Percentiles rank a stretch among this genome's conserved stretches.
These are phyloP conservation scores for Rhodophaea formosa DNA, from an alignment of 2,888 invertebrate genomes.

Conservation along the genomic window DNA sequence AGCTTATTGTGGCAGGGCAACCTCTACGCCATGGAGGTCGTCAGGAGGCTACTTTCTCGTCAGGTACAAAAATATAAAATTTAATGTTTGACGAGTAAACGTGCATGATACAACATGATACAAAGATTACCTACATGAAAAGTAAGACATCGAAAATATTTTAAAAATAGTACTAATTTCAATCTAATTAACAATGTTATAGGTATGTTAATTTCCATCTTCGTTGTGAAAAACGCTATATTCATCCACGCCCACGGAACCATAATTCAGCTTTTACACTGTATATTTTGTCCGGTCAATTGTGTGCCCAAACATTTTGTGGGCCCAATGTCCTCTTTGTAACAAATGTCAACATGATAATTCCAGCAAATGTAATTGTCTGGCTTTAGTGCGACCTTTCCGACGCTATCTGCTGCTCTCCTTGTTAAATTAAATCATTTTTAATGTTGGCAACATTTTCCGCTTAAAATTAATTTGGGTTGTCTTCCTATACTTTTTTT, in stretches of 20 bases:
- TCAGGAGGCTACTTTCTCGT: too few relatives aligned
- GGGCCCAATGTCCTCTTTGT: conserved; percentile 22
- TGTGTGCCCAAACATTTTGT: conserved; percentile 19
- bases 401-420: conserved; percentile 17
- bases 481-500: conserved; percentile 10
- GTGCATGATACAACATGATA: too few relatives aligned
- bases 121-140: too few relatives aligned
- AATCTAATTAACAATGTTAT: background rate
- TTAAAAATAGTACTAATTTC: background rate
- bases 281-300: conserved; percentile 13
- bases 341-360: conserved; percentile 25
- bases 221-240: background rate
- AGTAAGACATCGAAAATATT: too few relatives aligned
- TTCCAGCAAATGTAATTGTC: conserved; percentile 18
- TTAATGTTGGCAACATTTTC: conserved; percentile 16
- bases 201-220: background rate
- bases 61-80: too few relatives aligned
- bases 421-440: conserved; percentile 16
- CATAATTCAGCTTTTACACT: conserved; percentile 11
- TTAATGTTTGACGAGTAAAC: too few relatives aligned
- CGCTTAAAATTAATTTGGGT: conserved; percentile 10
- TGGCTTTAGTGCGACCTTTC: conserved; percentile 20
- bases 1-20: too few relatives aligned
- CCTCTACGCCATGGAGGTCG: too few relatives aligned
- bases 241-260: conserved; percentile 1